Evolutionary conservation across 2,888 invertebrate species (phyloP).

Genomic region (Agriopis aurantiaria): DNA sequence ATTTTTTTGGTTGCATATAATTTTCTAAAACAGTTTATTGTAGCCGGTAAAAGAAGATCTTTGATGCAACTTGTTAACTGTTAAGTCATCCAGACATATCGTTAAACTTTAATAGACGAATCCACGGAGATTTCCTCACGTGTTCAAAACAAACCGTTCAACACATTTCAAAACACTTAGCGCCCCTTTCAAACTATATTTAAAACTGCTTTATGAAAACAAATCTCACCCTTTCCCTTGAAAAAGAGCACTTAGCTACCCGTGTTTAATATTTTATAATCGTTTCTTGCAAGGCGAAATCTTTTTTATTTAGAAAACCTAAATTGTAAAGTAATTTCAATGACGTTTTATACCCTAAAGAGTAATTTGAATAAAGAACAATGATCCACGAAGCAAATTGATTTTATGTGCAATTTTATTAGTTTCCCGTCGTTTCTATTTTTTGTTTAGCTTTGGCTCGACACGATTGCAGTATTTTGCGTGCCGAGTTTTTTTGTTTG

Average conservation of each 20-base stretch:
- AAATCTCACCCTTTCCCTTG: slow-evolving; percentile 62
- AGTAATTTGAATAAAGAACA: too few species aligned
- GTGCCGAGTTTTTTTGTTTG: too few species aligned
- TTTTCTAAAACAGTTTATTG: too few species aligned
- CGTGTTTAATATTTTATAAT: slow-evolving; percentile 10
- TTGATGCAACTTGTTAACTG: slow-evolving; percentile 8
- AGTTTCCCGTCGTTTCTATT: too few species aligned
- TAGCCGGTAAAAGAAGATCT: background rate
- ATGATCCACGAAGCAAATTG: too few species aligned
- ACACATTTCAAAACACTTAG: slow-evolving; percentile 62
- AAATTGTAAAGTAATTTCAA: too few species aligned
- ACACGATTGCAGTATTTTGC: too few species aligned
- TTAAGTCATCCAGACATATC: slow-evolving; percentile 40
- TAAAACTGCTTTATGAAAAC: slow-evolving; percentile 70
- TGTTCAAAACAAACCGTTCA: slow-evolving; percentile 56
- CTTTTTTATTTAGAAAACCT: background rate
- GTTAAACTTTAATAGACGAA: slow-evolving; percentile 51
- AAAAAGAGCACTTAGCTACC: slow-evolving; percentile 50
- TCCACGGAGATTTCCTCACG: slow-evolving; percentile 35
- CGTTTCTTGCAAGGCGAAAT: background rate
- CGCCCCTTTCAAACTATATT: slow-evolving; percentile 67
- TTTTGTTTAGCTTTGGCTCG: too few species aligned
- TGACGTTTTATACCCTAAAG: too few species aligned
- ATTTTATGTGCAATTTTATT: too few species aligned
- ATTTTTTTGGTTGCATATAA: too few species aligned